A percentile compares a stretch with the other conserved stretches of the same genome.
Evolutionary conservation across 2,113 vertebrate species (phyloP).

Genomic region (Ptyas mucosa): DNA sequence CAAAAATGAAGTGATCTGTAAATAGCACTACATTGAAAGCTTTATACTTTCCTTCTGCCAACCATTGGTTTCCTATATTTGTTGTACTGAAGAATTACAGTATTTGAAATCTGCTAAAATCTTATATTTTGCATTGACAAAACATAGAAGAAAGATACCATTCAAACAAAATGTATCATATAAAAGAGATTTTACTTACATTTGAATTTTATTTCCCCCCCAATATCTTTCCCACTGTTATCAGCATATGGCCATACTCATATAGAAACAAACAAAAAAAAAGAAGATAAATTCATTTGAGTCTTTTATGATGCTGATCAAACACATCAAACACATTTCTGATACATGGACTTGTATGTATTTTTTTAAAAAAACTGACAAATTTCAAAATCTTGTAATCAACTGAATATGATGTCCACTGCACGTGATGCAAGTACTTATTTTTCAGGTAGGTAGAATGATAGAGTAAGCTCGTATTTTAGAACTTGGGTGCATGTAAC

Average conservation of each 20-base stretch:
- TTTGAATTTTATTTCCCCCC: not conserved
- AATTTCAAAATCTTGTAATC: not conserved
- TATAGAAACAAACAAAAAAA: not conserved
- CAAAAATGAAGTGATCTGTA: not conserved
- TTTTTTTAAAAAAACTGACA: not conserved
- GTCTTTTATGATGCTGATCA: not conserved
- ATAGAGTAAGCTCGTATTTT: not conserved
- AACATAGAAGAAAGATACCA: not conserved
- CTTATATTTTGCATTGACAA: not conserved
- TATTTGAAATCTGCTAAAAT: not conserved
- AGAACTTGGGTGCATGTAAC: not conserved
- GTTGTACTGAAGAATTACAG: not conserved
- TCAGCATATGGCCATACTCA: not conserved
- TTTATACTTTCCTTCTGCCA: not conserved
- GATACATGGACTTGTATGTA: not conserved
- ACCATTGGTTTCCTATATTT: not conserved
- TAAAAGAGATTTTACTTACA: not conserved
- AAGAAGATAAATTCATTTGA: not conserved
- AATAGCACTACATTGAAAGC: not conserved
- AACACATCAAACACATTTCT: not conserved
- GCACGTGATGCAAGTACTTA: not conserved
- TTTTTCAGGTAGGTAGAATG: not conserved
- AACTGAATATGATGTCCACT: not conserved
- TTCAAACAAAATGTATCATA: not conserved
- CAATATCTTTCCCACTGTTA: not conserved